Evolutionary conservation across 2,888 invertebrate genomes (phyloP), one percentile per base, ranked within the genome.

Genomic region (Tachystola acroxantha): DNA sequence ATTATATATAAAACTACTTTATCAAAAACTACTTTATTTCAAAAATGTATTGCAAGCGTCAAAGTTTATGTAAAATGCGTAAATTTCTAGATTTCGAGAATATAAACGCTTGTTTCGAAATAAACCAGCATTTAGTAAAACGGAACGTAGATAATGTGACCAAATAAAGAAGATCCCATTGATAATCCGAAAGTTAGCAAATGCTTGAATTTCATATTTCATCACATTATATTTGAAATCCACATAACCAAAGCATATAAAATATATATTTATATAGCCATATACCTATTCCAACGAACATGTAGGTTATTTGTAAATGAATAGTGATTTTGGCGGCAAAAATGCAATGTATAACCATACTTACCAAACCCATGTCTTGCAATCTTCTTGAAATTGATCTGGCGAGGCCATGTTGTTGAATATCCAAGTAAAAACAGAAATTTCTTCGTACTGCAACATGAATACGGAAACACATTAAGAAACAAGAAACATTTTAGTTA

Each of bases 351-450:
- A 6, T 14, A 3, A 32, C 36, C n/a, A 42, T 55, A 88, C 92
- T 91, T 79, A 92, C 92, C 79, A 93, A 91, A 49, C 93, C 93
- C 73, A 93, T 88, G 57, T 91, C 89, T 67, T 91, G 91, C 55
- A 94, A 90, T 70, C 90, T 91, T 46, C 88, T 84, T 58, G 93
- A 92, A 75, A 93, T 75, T 50, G 90, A 91, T 58, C 88, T 82
- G 43, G 90, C 87, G 37, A 90, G 74, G 52, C 88, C 89, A 82
- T 91, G 90, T 61, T 92, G 93, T 80, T 92, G 91, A 57, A 94
- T 89, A 67, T 93, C 93, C 88, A 94, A 88, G 75, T 93, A 94
- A 84, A 93, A 93, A 67, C 89, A 91, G 64, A 91, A 91, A 72
- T 91, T 90, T 57, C 88, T 88, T 67, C 93, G 69, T 46, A 82